Evolutionary conservation across 2,797 vertebrate species (phyloP).

Genomic region (Cryptoblepharus egeriae): DNA sequence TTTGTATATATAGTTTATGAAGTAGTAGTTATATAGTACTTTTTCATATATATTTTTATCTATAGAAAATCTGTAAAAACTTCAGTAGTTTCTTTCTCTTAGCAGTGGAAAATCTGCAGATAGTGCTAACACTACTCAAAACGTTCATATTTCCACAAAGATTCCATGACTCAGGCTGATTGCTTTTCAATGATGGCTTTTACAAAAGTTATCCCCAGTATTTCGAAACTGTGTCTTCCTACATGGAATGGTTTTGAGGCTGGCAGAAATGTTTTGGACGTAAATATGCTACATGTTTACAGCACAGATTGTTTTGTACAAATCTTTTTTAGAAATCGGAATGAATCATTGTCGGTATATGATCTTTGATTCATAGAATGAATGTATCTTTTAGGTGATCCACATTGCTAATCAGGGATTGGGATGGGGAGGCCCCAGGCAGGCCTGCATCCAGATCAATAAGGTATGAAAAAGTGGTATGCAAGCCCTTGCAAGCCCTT

Average conservation of each 20-base stretch:
- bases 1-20: too few relatives aligned
- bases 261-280: constrained; percentile 23
- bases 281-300: not conserved
- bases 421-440: not conserved
- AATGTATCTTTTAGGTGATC: not conserved
- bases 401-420: not conserved
- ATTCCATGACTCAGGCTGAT: constrained; percentile 30
- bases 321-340: not conserved
- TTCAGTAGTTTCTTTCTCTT: not conserved
- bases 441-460: not conserved
- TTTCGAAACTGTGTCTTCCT: not conserved
- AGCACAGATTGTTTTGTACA: constrained; percentile 13
- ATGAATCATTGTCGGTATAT: constrained; percentile 35
- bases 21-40: too few relatives aligned
- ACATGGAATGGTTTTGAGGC: not conserved
- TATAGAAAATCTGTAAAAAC: not conserved
- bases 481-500: not conserved
- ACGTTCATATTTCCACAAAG: constrained; percentile 20
- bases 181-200: constrained; percentile 30
- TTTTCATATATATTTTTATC: too few relatives aligned
- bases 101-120: not conserved
- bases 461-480: not conserved
- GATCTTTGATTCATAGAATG: constrained; percentile 17
- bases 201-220: constrained; percentile 19
- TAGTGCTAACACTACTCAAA: constrained; percentile 21